Evolutionary conservation across 1,140 invertebrate species (phyloP).

Genomic region (Vollenhovia emeryi): DNA sequence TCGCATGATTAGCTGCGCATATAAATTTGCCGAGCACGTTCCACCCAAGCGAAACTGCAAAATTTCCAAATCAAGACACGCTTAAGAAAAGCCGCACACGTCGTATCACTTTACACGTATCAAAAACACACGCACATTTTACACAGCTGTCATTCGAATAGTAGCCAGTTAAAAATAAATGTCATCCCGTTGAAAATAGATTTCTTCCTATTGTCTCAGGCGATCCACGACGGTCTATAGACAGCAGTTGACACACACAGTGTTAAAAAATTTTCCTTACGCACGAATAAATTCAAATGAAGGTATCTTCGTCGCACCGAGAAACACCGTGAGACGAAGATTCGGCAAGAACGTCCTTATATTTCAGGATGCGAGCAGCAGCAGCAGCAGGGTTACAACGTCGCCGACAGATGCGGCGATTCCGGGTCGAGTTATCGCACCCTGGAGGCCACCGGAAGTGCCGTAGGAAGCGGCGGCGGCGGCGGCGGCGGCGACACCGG

Average conservation of each 20-base stretch:
- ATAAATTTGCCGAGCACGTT: neutral
- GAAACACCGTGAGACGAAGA: neutral
- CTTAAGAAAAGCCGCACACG: neutral
- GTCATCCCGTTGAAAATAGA: neutral
- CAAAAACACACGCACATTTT: neutral
- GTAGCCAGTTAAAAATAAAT: neutral
- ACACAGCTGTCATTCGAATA: neutral
- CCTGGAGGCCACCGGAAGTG: constrained; percentile 74
- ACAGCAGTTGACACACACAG: neutral
- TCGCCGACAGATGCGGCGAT: constrained; percentile 74
- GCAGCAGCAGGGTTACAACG: constrained; percentile 76
- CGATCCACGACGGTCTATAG: neutral
- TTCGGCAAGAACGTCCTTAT: neutral
- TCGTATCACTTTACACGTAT: neutral
- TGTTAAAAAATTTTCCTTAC: neutral
- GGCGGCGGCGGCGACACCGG: constrained; percentile 64
- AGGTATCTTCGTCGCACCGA: neutral
- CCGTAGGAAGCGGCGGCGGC: constrained; percentile 64
- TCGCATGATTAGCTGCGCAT: neutral
- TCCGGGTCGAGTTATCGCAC: constrained; percentile 78
- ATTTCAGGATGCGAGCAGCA: constrained; percentile 79
- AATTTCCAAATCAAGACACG: neutral
- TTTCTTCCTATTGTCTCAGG: neutral
- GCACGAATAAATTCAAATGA: neutral
- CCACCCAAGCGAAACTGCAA: neutral